Evolutionary conservation across 2,797 vertebrate genomes (phyloP).

Genomic region (Tokudaia muenninki): DNA sequence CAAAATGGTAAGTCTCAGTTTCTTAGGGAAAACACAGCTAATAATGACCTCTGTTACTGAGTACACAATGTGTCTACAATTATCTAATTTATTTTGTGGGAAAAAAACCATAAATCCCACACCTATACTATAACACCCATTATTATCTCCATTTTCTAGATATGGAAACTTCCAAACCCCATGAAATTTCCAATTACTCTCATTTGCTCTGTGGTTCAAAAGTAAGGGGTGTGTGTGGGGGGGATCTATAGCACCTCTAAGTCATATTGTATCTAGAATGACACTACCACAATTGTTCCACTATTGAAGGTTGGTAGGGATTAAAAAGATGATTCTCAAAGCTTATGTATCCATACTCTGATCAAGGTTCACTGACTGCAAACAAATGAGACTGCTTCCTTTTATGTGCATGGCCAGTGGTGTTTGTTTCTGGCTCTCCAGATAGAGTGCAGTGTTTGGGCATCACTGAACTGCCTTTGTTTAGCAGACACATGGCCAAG

Average conservation of each 20-base stretch:
- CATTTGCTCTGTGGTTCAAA: background rate
- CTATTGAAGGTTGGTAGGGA: background rate
- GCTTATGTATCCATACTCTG: background rate
- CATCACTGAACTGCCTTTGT: background rate
- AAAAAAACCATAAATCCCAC: background rate
- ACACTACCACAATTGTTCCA: background rate
- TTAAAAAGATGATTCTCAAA: background rate
- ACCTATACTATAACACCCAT: background rate
- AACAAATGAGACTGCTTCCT: background rate
- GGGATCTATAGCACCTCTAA: background rate
- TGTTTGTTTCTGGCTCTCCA: background rate
- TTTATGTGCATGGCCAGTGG: background rate
- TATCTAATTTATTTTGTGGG: conserved; percentile 20
- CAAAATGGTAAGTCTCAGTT: conserved; percentile 47
- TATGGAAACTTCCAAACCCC: background rate
- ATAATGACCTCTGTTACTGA: conserved; percentile 3
- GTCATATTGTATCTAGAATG: background rate
- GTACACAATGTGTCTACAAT: background rate
- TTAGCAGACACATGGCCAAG: background rate
- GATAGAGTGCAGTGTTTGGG: background rate
- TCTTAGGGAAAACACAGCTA: background rate
- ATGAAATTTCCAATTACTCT: background rate
- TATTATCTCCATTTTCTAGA: background rate
- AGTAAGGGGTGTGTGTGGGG: background rate
- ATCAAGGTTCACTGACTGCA: background rate